phyloP scores from a whole-genome alignment of 2,888 invertebrate genomes.

The Timema cristinae region DNA sequence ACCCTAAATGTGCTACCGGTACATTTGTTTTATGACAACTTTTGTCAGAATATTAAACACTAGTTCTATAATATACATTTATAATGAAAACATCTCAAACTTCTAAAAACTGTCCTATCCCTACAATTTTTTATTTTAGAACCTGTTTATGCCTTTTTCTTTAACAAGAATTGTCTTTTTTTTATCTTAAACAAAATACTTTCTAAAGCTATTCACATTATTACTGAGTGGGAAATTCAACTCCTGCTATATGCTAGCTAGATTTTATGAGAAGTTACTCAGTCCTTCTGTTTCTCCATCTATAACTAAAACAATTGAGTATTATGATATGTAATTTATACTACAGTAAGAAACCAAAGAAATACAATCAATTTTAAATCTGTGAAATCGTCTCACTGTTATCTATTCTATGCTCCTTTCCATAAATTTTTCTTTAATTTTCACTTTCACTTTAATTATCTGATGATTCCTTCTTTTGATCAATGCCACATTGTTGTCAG shows the following conservation, averaged over 20 bases:
- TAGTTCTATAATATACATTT: too few species aligned
- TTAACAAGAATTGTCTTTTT: conserved; percentile 51
- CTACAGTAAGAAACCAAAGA: conserved; percentile 56
- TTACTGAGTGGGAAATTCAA: conserved; percentile 74
- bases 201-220: conserved; percentile 76
- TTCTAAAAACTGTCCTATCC: too few species aligned
- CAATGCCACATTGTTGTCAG: conserved; percentile 22
- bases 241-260: conserved; percentile 51
- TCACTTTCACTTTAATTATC: background rate
- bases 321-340: conserved; percentile 51
- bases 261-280: conserved; percentile 62
- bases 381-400: too few species aligned
- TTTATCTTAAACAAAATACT: conserved; percentile 80
- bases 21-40: too few species aligned
- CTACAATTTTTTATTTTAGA: too few species aligned
- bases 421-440: conserved; percentile 6
- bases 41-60: too few species aligned
- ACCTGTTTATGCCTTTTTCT: too few species aligned
- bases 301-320: conserved; percentile 65
- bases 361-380: too few species aligned
- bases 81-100: too few species aligned
- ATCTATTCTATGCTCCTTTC: conserved; percentile 2
- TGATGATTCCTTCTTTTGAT: background rate
- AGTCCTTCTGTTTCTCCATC: conserved; percentile 89
- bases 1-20: too few species aligned